Evolutionary conservation across 2,888 invertebrate genomes (phyloP), one percentile per base, ranked within the genome.

Genomic region (Ferdinandea cuprea): DNA sequence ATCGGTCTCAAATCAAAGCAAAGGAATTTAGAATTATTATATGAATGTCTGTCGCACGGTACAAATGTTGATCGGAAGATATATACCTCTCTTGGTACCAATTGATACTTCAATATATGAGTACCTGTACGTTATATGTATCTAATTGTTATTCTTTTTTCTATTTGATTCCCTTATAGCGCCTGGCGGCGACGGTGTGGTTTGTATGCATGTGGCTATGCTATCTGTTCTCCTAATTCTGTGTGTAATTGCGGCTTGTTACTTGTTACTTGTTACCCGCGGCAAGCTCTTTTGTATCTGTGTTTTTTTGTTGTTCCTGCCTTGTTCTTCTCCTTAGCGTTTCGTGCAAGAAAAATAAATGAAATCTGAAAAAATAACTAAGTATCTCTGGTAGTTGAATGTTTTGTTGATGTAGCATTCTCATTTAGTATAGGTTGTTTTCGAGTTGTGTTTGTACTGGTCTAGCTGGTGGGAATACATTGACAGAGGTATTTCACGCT

Each of bases 21-120:
- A 73, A 68, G 78, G 78, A 78, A 83, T 83, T 83, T 73, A 83
- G 83, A 83, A 78, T 83, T 83, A 78, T 78, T 78, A 78, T 68
- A 83, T 78, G 72, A 83, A 83, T 83, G 83, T 65, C 78, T 77
- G 78, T 72, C 61, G 77, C 66, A 56, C 66, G 54, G 59, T 69
- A 71, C 35, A 42, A 54, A 40, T 71, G 46, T 21, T 63, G 35
- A 61, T 44, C n/a, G n/a, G n/a, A n/a, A n/a, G n/a, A 63, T 69
- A n/a, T 19, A 15, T 54, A 37, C 61, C 58, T 50, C 58, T 44
- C 56, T 17, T 25, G 48, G 40, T 28, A 32, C 72, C 81, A 83
- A 83, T 83, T 83, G 72, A 78, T 83, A 73, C 21, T 61, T 83
- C 40, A 48, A 73, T 72, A 63, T 72, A 76, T 44, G 46, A 72